Conservation (phyloP, 2,888 invertebrate species). For the Pegoplata infirma region DNA sequence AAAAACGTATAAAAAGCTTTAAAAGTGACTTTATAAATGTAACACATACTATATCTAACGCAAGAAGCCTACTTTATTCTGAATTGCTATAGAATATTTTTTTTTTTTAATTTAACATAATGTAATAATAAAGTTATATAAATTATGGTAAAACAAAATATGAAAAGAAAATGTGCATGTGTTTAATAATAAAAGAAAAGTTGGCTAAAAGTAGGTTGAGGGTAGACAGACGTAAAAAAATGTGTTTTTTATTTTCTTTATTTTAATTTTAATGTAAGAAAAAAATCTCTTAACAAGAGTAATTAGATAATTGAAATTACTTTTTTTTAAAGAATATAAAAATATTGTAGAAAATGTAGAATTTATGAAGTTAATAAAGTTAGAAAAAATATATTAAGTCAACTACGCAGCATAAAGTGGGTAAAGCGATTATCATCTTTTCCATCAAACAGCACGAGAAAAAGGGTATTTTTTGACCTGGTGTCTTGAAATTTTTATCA, state of each 20-base stretch:
- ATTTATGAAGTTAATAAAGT: too few species aligned
- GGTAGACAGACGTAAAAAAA: neutral
- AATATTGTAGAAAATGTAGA: too few species aligned
- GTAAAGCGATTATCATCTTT: too few species aligned
- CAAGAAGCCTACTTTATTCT: neutral
- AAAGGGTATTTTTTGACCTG: too few species aligned
- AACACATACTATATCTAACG: neutral
- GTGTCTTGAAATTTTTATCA: too few species aligned
- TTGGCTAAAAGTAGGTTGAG: conserved; percentile 19
- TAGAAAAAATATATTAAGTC: too few species aligned
- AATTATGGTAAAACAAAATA: neutral
- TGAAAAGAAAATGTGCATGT: neutral
- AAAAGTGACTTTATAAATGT: neutral
- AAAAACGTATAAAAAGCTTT: too few species aligned
- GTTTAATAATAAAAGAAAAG: neutral
- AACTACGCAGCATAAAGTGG: too few species aligned
- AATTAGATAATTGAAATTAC: conserved; percentile 55
- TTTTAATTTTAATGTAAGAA: neutral
- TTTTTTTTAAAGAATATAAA: conserved; percentile 18
- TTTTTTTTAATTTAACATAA: conserved; percentile 17
- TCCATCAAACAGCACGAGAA: too few species aligned
- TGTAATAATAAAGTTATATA: conserved; percentile 20
- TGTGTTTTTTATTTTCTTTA: neutral
- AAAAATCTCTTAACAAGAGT: conserved; percentile 4
- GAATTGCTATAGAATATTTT: neutral